Evolutionary conservation across 1,140 invertebrate genomes (phyloP).

Genomic region (Eulimnadia texana): DNA sequence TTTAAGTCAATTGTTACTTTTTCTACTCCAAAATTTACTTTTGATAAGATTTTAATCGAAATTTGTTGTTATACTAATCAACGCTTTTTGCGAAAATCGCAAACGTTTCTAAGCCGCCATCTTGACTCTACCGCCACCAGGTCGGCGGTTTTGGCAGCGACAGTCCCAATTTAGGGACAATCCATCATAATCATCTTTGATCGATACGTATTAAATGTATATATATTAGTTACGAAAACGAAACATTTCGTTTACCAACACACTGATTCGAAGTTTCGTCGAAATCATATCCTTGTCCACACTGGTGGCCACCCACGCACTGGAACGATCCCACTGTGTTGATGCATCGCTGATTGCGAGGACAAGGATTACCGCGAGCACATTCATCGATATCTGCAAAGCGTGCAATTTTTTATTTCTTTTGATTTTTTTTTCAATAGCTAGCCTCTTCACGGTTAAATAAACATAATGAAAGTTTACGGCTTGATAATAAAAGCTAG

Average conservation of each 20-base stretch:
- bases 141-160: too few species aligned
- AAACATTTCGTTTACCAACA: constrained; percentile 27
- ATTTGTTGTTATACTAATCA: not conserved
- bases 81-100: not conserved
- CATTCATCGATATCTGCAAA: constrained; percentile 39
- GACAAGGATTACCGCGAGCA: constrained; percentile 26
- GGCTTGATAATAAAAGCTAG: constrained; percentile 28
- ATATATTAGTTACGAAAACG: not conserved
- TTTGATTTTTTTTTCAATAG: not conserved
- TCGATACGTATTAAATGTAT: constrained; percentile 8
- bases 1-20: not conserved
- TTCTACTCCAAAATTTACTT: too few species aligned
- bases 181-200: too few species aligned
- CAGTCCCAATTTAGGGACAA: too few species aligned
- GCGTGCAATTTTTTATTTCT: not conserved
- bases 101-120: too few species aligned
- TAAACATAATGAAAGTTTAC: not conserved
- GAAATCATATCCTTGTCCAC: constrained; percentile 27
- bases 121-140: too few species aligned
- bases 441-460: not conserved
- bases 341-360: constrained; percentile 31
- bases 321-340: constrained; percentile 40
- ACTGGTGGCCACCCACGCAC: constrained; percentile 28
- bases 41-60: too few species aligned
- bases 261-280: constrained; percentile 30